These are phyloP conservation scores for Drosophila meridionalis DNA, from an alignment of 2,888 invertebrate species.

Conservation along the genomic window DNA sequence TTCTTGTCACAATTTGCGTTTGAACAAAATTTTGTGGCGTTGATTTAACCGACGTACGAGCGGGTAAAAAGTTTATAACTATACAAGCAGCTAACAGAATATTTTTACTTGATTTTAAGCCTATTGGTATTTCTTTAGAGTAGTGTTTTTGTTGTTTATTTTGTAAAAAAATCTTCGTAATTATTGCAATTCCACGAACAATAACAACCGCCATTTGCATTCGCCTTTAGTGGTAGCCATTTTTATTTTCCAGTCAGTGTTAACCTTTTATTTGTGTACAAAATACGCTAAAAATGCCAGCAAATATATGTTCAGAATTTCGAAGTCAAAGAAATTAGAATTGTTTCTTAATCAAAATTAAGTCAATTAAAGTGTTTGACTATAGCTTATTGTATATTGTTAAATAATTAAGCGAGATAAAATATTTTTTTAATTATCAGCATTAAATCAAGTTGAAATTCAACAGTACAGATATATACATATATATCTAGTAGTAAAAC, in stretches of 20 bases:
- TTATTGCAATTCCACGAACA: conserved; percentile 91
- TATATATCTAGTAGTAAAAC: too few relatives aligned
- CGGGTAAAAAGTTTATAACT: conserved; percentile 45
- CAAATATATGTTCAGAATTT: conserved; percentile 19
- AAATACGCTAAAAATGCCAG: conserved; percentile 52
- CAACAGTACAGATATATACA: too few relatives aligned
- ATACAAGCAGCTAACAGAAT: conserved; percentile 51
- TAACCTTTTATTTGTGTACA: conserved; percentile 35
- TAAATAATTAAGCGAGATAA: too few relatives aligned
- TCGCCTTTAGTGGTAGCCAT: conserved; percentile 85
- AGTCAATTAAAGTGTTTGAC: too few relatives aligned
- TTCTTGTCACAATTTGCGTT: conserved; percentile 66
- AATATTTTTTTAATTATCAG: too few relatives aligned
- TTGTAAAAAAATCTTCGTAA: conserved; percentile 82
- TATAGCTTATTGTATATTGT: neutral
- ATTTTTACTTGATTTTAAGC: conserved; percentile 66
- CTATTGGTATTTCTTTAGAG: conserved; percentile 69
- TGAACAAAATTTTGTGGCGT: conserved; percentile 57
- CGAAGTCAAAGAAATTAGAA: neutral
- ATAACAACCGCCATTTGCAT: conserved; percentile 99
- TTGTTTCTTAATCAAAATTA: too few relatives aligned
- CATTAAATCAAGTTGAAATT: too few relatives aligned
- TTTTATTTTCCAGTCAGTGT: conserved; percentile 79
- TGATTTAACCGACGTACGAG: conserved; percentile 54
- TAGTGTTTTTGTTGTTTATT: conserved; percentile 77